Conservation (phyloP, 2,888 invertebrate species). For the Leptopilina myrica region DNA sequence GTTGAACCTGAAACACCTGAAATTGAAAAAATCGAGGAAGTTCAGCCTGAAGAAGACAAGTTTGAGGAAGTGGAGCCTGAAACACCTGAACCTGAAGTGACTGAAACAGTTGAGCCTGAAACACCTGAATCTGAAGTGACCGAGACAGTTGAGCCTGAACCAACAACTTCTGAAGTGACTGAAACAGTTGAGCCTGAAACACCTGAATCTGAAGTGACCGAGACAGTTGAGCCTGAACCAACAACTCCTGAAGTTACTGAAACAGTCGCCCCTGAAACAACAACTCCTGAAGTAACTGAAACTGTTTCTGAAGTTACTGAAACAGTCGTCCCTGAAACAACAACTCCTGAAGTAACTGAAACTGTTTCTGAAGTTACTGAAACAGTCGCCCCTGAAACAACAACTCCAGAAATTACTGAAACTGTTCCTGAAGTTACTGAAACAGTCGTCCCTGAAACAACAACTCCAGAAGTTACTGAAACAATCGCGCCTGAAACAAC, state of each 20-base stretch:
- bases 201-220: too few species aligned
- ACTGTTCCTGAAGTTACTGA: neutral
- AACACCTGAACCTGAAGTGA: neutral
- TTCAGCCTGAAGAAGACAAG: neutral
- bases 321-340: neutral
- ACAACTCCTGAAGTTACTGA: neutral
- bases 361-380: neutral
- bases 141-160: neutral
- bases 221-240: neutral
- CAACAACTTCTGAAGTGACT: neutral
- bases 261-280: neutral
- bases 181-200: neutral
- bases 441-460: neutral
- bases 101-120: neutral
- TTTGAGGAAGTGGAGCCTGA: neutral
- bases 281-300: neutral
- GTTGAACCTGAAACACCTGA: too few species aligned
- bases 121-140: too few species aligned
- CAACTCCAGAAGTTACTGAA: neutral
- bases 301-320: too few species aligned
- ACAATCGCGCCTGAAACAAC: neutral
- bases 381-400: neutral
- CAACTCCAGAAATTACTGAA: neutral
- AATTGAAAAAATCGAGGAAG: too few species aligned
- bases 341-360: neutral